Percentiles rank a stretch among this genome's conserved stretches.
Conservation (phyloP, 2,113 vertebrate genomes). For the Chloropsis hardwickii region DNA sequence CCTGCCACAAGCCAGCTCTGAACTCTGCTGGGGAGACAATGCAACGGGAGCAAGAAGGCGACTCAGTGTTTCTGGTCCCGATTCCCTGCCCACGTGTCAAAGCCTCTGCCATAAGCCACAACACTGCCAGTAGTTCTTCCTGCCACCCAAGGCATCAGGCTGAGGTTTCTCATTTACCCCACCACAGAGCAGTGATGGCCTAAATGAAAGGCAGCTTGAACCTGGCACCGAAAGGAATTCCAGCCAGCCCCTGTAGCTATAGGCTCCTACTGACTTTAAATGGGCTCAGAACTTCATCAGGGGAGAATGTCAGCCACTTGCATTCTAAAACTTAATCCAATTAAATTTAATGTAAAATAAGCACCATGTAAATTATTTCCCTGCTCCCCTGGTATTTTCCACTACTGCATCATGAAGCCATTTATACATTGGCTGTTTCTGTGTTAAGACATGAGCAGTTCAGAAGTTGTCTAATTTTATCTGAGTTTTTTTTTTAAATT, state of each 20-base stretch:
- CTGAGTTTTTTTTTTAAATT: background rate
- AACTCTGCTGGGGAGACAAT: background rate
- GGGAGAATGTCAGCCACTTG: background rate
- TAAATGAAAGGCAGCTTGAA: background rate
- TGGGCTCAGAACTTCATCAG: constrained; percentile 15
- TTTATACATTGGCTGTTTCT: background rate
- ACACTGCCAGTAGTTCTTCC: background rate
- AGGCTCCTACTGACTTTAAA: background rate
- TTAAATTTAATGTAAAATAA: background rate
- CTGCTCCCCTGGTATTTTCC: background rate
- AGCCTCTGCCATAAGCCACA: background rate
- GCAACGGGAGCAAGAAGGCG: background rate
- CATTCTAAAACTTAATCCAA: background rate
- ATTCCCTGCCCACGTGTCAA: background rate
- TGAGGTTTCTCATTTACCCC: background rate
- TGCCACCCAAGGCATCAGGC: background rate
- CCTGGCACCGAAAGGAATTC: background rate
- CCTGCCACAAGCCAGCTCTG: background rate
- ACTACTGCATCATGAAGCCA: background rate
- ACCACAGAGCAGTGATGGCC: background rate
- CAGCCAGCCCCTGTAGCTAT: background rate
- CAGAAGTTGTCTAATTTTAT: background rate
- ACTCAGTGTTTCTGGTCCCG: background rate
- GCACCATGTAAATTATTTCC: background rate
- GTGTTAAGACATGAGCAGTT: background rate